Conservation (phyloP, 1,140 invertebrate genomes). For the Caenorhabditis remanei region DNA sequence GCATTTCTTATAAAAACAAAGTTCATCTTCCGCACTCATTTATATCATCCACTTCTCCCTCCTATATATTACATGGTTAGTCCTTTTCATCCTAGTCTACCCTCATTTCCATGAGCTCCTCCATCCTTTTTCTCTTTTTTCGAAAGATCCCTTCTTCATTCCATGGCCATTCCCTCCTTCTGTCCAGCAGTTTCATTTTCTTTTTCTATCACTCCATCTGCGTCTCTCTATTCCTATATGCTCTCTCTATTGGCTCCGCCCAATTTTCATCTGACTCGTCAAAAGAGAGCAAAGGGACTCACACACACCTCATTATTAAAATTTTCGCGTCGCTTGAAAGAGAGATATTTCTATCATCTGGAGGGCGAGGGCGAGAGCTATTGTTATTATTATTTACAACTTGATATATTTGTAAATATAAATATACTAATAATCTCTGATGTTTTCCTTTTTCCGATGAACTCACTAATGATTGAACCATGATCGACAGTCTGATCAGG, state of each 20-base stretch:
- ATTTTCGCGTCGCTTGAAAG: neutral
- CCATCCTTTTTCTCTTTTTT: neutral
- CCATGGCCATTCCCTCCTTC: neutral
- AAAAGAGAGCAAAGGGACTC: neutral
- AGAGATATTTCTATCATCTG: neutral
- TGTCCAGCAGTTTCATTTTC: conserved; percentile 5
- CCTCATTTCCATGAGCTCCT: neutral
- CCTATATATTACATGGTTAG: neutral
- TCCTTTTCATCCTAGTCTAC: neutral
- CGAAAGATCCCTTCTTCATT: neutral
- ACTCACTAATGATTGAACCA: neutral
- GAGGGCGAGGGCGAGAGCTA: neutral
- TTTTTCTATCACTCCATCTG: conserved; percentile 4
- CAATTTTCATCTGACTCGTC: conserved; percentile 34
- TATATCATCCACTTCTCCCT: neutral
- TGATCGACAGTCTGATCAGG: conserved; percentile 51
- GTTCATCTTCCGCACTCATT: neutral
- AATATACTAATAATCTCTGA: neutral
- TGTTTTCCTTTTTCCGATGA: conserved; percentile 12
- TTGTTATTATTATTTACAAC: conserved; percentile 11
- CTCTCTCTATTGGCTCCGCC: neutral
- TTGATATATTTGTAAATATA: too few species aligned
- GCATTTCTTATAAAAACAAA: too few species aligned
- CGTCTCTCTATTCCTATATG: neutral
- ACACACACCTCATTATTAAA: conserved; percentile 53